Base-by-base conservation (phyloP, 2,113 vertebrate genomes). In the Pterophyllum scalare region DNA sequence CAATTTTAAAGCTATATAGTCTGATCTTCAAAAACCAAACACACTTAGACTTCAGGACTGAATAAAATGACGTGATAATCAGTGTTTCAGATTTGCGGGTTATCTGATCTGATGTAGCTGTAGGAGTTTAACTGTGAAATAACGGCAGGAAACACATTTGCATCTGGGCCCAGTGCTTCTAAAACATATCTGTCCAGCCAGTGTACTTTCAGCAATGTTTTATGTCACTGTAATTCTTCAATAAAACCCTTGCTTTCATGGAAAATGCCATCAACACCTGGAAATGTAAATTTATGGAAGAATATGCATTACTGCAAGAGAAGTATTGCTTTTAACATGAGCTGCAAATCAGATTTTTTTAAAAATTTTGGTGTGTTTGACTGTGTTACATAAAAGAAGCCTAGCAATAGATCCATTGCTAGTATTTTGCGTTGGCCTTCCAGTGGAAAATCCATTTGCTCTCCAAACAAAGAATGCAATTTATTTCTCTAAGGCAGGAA, bases 401-500 rank as follows among this genome's bases (percentile, higher is more conserved):
- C n/a, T 24, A 61, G 54, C 75, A 67, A 79, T 7, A 49, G 46
- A 46, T 65, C 62, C 31, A 80, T 9, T 79, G 35, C 58, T 52
- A 75, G 61, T 40, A 46, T 84, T 85, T 65, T 77, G 26, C 13
- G 5, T n/a, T 76, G 87, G 87, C 89, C 87, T 60, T 75, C 52
- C 35, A 82, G 61, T 80, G 88, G 91, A 94, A 92, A 93, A 89
- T 85, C 77, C 9, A 77, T 82, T 82, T 75, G 83, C 56, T 54
- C 61, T 79, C 78, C 56, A 22, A 83, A 83, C 35, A 26, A 76
- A 33, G 77, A 82, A 85, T 78, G 78, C 43, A 11, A 93, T 94
- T 94, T 95, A 92, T 95, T 94, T 95, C 87, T 93, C 85, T 84
- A 93, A 86, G 80, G 60, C 89, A 81, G 87, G 85, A 92, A 94